Base-by-base conservation (phyloP, 1,140 invertebrate genomes). In the Hyles vespertilio region DNA sequence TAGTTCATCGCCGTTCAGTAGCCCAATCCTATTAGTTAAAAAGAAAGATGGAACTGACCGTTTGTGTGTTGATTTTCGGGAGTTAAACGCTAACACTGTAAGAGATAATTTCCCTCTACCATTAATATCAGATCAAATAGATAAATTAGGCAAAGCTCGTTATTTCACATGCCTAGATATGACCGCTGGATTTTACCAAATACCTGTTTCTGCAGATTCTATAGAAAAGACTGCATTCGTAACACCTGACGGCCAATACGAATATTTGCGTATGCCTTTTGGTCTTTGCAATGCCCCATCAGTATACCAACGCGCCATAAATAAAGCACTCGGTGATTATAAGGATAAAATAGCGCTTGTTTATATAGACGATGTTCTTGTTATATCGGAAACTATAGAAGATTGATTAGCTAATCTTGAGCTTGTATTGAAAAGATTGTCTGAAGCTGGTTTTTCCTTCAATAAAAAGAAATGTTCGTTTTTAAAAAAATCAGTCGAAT, bases 41-140 rank as follows among this genome's bases (percentile, higher is more conserved):
- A 73, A 79, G 33, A 73, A 77, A 48, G 68, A 71, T 50, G 68
- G 74, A 7, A 48, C 58, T 5, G 52, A 60, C 12, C 54, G 76
- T 32, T 48, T 79, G 11, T 74, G 68, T 51, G 58, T 74, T 3
- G 77, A 81, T 52, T 79, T 56, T 56, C 12, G 79, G 11, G 65
- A 67, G 50, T 47, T 81, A 12, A 81, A 81, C 56, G 33, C 51
- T 0, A 74, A 70, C 50, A 78, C 68, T 2, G 46, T 73, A 0
- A 58, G 73, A 11, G 77, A 80, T 53, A 47, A 47, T 9, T 47
- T 10, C 10, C 46, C 46, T n/a, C 10, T 47, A 10, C 46, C 46
- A 4, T 12, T 47, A 4, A 47, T 47, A 3, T 10, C 12, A 5
- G 46, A 47, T 47, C 46, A 47, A 10, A n/a, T 47, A 5, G 46